These are phyloP conservation scores for Pedetes capensis DNA, from an alignment of 2,113 vertebrate species.

Conservation along the genomic window DNA sequence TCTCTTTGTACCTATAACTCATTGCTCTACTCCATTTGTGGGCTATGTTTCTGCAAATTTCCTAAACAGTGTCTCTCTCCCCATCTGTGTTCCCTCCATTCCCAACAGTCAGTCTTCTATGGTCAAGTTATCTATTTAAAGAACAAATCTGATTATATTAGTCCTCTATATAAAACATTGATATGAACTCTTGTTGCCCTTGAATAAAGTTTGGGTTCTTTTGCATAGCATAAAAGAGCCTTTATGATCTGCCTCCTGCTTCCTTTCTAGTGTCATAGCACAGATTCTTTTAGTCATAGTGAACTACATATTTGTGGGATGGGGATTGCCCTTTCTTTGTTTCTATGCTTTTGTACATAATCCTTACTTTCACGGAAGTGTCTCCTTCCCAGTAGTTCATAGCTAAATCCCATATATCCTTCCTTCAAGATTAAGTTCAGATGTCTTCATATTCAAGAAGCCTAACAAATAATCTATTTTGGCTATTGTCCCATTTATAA, in stretches of 20 bases:
- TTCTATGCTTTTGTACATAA: neutral
- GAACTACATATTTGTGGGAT: neutral
- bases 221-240: neutral
- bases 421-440: constrained; percentile 14
- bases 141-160: neutral
- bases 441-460: neutral
- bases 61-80: neutral
- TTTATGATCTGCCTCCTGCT: neutral
- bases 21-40: neutral
- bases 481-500: neutral
- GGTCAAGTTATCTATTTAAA: neutral
- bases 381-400: neutral
- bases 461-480: neutral
- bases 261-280: neutral
- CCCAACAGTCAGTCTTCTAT: neutral
- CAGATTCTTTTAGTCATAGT: neutral
- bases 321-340: neutral
- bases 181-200: neutral
- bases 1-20: neutral
- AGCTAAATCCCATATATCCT: neutral
- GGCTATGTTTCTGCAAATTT: constrained; percentile 8
- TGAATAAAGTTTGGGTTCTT: constrained; percentile 4
- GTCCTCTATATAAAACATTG: neutral
- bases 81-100: neutral
- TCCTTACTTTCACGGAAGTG: neutral